phyloP scores from a whole-genome alignment of 2,113 vertebrate genomes.

The Tragelaphus strepsiceros region DNA sequence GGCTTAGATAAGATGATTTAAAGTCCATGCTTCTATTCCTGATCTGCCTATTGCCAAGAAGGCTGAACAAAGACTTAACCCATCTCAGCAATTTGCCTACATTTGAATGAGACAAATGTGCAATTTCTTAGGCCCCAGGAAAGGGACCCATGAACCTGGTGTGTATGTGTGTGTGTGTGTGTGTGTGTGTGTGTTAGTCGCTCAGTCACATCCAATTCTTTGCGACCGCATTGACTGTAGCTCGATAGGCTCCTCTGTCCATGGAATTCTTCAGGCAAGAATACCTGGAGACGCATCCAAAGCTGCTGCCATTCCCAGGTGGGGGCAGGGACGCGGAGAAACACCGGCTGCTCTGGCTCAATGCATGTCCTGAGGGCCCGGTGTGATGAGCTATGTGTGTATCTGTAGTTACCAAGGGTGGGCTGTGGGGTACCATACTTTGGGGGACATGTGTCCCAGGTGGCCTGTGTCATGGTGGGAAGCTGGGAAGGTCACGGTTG shows the following conservation, averaged over 20 bases:
- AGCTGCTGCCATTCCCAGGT: background rate
- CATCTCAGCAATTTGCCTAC: conserved; percentile 23
- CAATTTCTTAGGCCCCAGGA: background rate
- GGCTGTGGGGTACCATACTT: background rate
- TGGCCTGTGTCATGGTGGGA: background rate
- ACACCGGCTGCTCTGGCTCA: fast-evolving
- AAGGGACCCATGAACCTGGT: background rate
- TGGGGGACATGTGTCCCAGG: background rate
- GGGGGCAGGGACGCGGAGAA: fast-evolving
- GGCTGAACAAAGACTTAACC: conserved; percentile 9
- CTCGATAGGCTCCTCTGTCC: background rate
- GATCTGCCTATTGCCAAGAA: conserved; percentile 6
- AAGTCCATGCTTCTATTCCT: conserved; percentile 30
- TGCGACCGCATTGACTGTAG: background rate
- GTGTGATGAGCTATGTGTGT: background rate
- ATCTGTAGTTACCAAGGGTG: background rate
- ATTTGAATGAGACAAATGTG: conserved; percentile 8
- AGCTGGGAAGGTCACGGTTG: background rate
- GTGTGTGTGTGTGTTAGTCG: background rate
- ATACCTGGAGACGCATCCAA: background rate
- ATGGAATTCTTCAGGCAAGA: background rate
- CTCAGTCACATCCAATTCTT: background rate
- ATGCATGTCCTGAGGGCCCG: fast-evolving
- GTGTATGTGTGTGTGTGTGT: background rate
- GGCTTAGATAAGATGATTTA: conserved; percentile 27